phyloP scores from a whole-genome alignment of 2,888 invertebrate species.

The Pachymerium ferrugineum region DNA sequence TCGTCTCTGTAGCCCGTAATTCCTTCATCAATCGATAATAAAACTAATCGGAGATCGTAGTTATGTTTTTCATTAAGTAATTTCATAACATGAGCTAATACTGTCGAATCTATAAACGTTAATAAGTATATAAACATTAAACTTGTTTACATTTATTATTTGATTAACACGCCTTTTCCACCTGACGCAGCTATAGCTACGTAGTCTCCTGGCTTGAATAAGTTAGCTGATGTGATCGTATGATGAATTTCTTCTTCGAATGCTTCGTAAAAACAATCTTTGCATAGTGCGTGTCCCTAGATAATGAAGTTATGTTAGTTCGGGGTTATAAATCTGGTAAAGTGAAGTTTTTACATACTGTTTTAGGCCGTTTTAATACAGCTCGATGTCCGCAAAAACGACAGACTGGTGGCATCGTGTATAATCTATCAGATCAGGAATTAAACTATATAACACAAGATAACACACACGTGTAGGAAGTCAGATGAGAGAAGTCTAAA shows the following conservation, averaged over 20 bases:
- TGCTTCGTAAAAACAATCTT: slow-evolving; percentile 85
- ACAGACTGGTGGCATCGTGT: too few species aligned
- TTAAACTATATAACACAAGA: too few species aligned
- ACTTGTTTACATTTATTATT: not conserved
- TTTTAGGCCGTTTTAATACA: too few species aligned
- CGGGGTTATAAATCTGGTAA: too few species aligned
- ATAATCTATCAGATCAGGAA: too few species aligned
- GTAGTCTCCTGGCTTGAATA: slow-evolving; percentile 76
- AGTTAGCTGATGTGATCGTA: slow-evolving; percentile 71
- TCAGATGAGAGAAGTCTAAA: too few species aligned
- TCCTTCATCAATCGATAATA: slow-evolving; percentile 97
- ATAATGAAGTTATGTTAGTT: too few species aligned
- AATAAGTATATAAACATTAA: not conserved
- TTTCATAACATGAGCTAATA: slow-evolving; percentile 88
- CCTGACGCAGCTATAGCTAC: slow-evolving; percentile 81
- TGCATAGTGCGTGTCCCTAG: slow-evolving; percentile 78
- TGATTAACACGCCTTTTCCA: slow-evolving; percentile 48
- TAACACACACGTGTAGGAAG: too few species aligned
- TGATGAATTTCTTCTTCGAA: slow-evolving; percentile 94
- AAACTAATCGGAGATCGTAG: slow-evolving; percentile 80
- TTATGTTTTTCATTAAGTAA: slow-evolving; percentile 80
- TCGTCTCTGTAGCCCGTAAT: slow-evolving; percentile 71
- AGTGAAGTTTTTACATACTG: too few species aligned
- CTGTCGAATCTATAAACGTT: slow-evolving; percentile 75
- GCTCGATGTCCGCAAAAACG: too few species aligned